phyloP scores from a whole-genome alignment of 2,797 vertebrate genomes.

The Anguilla anguilla region DNA sequence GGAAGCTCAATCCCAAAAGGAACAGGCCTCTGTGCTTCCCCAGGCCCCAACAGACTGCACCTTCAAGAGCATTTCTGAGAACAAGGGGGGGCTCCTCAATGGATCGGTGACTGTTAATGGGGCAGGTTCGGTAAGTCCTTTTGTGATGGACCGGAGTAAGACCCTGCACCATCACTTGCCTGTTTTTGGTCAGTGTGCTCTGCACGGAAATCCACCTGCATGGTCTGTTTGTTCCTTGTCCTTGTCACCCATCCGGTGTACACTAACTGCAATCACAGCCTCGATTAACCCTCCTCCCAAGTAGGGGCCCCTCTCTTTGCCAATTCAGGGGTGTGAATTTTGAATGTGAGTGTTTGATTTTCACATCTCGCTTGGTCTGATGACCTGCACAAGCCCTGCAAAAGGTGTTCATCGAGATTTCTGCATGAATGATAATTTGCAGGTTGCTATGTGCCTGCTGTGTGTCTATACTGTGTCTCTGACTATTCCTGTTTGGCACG shows the following conservation, averaged over 20 bases:
- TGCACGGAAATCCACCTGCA: slow-evolving; percentile 39
- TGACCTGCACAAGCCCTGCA: neutral
- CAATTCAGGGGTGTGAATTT: neutral
- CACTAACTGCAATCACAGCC: neutral
- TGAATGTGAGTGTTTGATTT: neutral
- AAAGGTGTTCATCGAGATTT: neutral
- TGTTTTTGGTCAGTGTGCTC: neutral
- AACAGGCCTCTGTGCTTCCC: neutral
- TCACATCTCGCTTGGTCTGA: too few species aligned
- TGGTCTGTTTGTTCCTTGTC: neutral
- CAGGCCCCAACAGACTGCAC: neutral
- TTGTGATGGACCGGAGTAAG: neutral
- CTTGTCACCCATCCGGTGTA: neutral
- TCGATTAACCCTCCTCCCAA: neutral
- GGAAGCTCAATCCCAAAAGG: neutral
- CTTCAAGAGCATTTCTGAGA: slow-evolving; percentile 39
- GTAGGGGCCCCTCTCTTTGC: neutral
- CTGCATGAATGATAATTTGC: neutral
- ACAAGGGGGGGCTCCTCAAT: slow-evolving; percentile 25
- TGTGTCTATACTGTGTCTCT: neutral
- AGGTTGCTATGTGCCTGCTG: neutral
- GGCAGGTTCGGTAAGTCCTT: slow-evolving; percentile 66
- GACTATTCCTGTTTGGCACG: slow-evolving; percentile 19
- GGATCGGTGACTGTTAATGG: slow-evolving; percentile 56
- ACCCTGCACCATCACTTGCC: neutral